Evolutionary conservation across 2,797 vertebrate genomes (phyloP), one percentile per base, ranked within the genome.

Genomic region (Sus cebifrons): DNA sequence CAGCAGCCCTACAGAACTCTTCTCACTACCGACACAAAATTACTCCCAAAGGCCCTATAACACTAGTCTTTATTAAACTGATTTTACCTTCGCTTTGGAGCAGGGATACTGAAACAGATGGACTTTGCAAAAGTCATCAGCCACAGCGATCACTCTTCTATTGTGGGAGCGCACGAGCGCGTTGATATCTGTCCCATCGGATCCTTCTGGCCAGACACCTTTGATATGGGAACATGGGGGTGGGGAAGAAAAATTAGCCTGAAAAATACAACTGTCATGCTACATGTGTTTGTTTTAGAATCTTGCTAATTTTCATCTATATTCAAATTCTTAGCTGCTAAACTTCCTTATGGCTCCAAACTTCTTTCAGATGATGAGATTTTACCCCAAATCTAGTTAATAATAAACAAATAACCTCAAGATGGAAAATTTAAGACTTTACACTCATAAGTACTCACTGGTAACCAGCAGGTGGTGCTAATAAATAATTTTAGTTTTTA

Each of bases 161-260:
- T 99, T 99, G 98, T 99, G 99, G 94, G 99, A 99, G 74, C 99
- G 98, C 64, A 99, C 99, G 97, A 99, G 99, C 15, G 99, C 99
- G 20, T 99, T 99, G 98, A 99, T 99, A 97, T 99, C 99, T 6
- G 99, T 99, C 49, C 99, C 99, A 18, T 99, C 99, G 0, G 99
- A 99, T 27, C 99, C 99, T 98, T 99, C 99, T 0, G 99, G 99
- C 99, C 99, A 99, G 94, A 99, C 99, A 82, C 99, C 99, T 99
- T 97, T 20, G 44, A 97, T 12, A 96, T 0, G 92, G 25, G 6
- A 90, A 71, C 40, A 94, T 2, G 79, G 16, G 25, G 29, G 16
- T 23, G 3, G 74, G 2, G 20, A 44, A 54, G 23, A 84, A 92
- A 83, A 32, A 60, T 89, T 21, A 97, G 87, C 36, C 60, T 73